Base-by-base conservation (phyloP, 2,888 invertebrate genomes). In the Lasioglossum villosulum region DNA sequence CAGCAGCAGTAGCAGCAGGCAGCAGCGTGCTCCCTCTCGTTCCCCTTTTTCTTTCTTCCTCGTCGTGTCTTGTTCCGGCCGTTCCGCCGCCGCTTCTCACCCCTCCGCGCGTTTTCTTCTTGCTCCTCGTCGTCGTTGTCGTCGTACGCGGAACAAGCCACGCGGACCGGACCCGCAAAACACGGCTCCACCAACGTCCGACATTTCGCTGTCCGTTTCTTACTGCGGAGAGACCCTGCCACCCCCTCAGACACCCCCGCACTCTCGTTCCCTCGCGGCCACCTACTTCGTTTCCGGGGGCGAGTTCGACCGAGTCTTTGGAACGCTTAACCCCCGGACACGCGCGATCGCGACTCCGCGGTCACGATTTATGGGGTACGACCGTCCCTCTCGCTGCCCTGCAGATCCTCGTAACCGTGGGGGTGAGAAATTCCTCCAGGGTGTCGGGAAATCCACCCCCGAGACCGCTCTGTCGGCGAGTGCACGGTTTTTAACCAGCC, bases 11-110 rank as follows among this genome's bases (percentile, higher is more conserved):
- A 14, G 92, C 92, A 80, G 90, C 91, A 45, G 91, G 91, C 92
- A 93, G 92, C 93, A 27, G 92, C 92, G 92, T 90, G 93, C 93
- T 90, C 92, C 93, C 84, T 80, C 83, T 68, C 68, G 34, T 82
- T 82, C 82, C 81, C 91, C 76, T 81, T 83, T 84, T 92, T 88
- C 79, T 76, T 83, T 81, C 80, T 91, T 87, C 86, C 88, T 80
- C 80, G 87, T 86, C 89, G 86, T 63, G 63, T 87, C 88, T 74
- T 84, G 85, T 88, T 84, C 81, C 81, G 75, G 82, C 76, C 72
- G 34, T 56, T 37, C 39, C 68, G 68, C 68, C 68, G 39, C 37
- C 39, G 68, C 83, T 74, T 81, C 84, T 83, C 76, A 39, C 76
- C 76, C 76, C 27, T 37, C 23, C 37, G 12, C 68, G 39, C 68